A percentile compares a stretch with the other conserved stretches of the same genome.
phyloP scores from a whole-genome alignment of 2,888 invertebrate species.

The Nomada goodeniana region DNA sequence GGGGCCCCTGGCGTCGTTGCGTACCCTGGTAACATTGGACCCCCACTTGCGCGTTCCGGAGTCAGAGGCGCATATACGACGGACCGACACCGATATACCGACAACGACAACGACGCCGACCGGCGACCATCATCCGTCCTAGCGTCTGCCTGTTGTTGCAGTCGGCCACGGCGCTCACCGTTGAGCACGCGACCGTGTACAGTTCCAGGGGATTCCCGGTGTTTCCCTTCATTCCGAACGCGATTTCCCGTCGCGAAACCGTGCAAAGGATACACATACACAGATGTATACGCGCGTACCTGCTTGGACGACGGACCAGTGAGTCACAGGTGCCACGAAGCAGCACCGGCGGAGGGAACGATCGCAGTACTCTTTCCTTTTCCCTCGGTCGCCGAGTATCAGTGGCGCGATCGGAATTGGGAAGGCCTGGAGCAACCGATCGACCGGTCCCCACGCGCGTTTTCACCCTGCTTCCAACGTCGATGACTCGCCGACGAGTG shows the following conservation, averaged over 20 bases:
- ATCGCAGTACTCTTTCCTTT: slow-evolving; percentile 2
- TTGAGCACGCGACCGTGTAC: slow-evolving; percentile 60
- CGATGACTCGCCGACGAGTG: slow-evolving; percentile 27
- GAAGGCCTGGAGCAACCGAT: slow-evolving; percentile 15
- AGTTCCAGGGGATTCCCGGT: slow-evolving; percentile 50
- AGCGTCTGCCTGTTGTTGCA: slow-evolving; percentile 73
- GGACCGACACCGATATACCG: slow-evolving; percentile 50
- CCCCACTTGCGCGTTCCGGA: slow-evolving; percentile 65
- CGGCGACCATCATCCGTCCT: slow-evolving; percentile 68
- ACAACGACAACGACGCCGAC: slow-evolving; percentile 58
- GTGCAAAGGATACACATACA: slow-evolving; percentile 4
- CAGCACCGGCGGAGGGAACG: slow-evolving; percentile 7
- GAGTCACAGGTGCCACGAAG: slow-evolving; percentile 52
- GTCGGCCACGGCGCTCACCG: slow-evolving; percentile 64
- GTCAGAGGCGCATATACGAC: slow-evolving; percentile 59
- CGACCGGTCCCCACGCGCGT: slow-evolving; percentile 3
- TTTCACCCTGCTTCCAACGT: slow-evolving; percentile 3
- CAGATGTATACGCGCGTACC: too few relatives aligned
- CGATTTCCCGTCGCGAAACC: slow-evolving; percentile 15
- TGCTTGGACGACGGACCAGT: slow-evolving; percentile 15
- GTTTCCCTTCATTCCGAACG: slow-evolving; percentile 34
- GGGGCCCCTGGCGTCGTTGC: slow-evolving; percentile 62
- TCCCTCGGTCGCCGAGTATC: background rate
- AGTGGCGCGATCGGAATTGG: slow-evolving; percentile 28
- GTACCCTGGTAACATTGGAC: slow-evolving; percentile 70